Evolutionary conservation across 2,113 vertebrate species (phyloP).

Genomic region (Geococcyx californianus): DNA sequence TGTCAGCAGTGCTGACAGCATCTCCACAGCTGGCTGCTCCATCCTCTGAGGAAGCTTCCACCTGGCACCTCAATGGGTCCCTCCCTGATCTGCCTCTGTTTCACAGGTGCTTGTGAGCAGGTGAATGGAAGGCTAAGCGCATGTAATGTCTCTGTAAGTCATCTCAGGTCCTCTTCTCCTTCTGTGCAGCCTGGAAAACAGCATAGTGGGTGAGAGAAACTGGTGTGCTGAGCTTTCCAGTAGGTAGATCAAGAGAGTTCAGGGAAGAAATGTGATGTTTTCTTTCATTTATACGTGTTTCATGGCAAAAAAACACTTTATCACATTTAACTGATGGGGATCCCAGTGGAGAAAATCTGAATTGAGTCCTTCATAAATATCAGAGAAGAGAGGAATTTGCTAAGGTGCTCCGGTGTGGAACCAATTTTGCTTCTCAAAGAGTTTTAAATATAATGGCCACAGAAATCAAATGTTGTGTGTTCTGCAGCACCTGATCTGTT

Average conservation of each 20-base stretch:
- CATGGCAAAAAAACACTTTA: neutral
- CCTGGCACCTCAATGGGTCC: fast-evolving
- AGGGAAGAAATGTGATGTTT: neutral
- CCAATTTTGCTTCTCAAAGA: neutral
- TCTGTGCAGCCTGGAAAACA: neutral
- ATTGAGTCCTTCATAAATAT: neutral
- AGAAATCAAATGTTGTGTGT: neutral
- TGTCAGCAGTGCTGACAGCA: neutral
- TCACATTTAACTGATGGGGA: neutral
- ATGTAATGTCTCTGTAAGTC: neutral
- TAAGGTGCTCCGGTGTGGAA: neutral
- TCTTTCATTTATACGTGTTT: neutral
- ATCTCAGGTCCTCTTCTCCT: neutral
- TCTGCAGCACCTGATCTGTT: neutral
- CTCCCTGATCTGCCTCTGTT: neutral
- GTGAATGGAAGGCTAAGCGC: neutral
- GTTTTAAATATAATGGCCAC: neutral
- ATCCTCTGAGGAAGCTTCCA: neutral
- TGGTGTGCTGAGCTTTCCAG: neutral
- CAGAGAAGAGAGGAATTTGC: neutral
- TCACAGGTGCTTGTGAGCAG: fast-evolving
- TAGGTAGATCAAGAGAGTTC: neutral
- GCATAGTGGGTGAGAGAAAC: neutral
- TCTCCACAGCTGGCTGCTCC: neutral
- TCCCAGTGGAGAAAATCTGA: neutral